Evolutionary conservation across 2,113 vertebrate species (phyloP).

Genomic region (Passer domesticus): DNA sequence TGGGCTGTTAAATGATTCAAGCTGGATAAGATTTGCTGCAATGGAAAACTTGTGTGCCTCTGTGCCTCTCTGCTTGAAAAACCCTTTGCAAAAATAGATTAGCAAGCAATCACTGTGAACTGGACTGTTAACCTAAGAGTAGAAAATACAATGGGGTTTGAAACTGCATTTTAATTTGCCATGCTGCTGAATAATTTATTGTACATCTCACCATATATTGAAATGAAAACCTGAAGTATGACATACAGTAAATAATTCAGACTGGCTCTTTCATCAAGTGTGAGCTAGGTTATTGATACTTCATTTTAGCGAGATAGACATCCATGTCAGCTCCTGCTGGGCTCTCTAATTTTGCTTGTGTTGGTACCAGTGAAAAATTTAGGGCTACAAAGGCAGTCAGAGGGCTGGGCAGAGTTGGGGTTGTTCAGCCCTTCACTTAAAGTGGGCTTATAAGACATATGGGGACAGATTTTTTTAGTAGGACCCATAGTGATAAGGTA

Average conservation of each 20-base stretch:
- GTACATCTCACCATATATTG: conserved; percentile 55
- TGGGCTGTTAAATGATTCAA: conserved; percentile 52
- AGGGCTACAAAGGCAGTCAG: background rate
- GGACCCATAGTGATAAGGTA: background rate
- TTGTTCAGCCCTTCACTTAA: background rate
- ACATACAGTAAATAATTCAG: conserved; percentile 79
- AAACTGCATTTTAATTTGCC: conserved; percentile 46
- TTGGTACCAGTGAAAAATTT: background rate
- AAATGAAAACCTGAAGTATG: conserved; percentile 75
- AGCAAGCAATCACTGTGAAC: background rate
- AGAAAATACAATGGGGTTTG: background rate
- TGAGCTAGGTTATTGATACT: conserved; percentile 70
- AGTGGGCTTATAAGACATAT: background rate
- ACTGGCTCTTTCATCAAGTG: conserved; percentile 73
- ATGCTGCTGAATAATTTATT: conserved; percentile 43
- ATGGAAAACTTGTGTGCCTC: background rate
- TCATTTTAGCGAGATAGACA: conserved; percentile 53
- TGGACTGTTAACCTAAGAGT: background rate
- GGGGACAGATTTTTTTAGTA: background rate
- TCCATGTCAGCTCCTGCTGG: background rate
- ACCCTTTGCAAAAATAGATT: background rate
- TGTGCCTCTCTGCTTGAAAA: background rate
- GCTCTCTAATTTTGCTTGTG: background rate
- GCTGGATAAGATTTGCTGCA: conserved; percentile 39
- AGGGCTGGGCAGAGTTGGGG: background rate